Evolutionary conservation across 2,113 vertebrate species (phyloP), one percentile per base, ranked within the genome.

Genomic region (Dendrocopos noguchii): DNA sequence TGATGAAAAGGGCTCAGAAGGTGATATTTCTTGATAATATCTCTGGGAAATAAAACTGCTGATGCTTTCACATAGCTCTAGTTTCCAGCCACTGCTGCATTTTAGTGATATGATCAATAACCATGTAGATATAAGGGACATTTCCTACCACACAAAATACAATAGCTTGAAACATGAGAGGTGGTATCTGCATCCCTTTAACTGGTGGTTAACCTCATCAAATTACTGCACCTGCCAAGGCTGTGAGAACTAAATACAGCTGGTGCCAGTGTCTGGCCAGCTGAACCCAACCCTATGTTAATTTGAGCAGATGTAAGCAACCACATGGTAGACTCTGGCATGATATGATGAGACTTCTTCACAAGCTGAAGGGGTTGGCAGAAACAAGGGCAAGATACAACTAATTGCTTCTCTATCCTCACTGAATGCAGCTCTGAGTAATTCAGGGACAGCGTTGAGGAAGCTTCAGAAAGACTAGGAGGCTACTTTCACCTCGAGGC

Each of bases 201-300:
- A 78, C 91, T 96, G 65, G 91, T 95, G 95, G 95, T 95, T 96
- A 96, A 96, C 94, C 93, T 95, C 94, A 95, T 78, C 1, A 6
- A 80, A 91, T 95, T 94, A 94, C 84, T 96, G 94, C 93, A 96
- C 95, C 96, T 96, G 96, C 82, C 87, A 95, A 87, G 82, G 34
- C 91, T 94, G 93, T 96, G 96, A 94, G 96, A 96, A 96, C 91
- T 87, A 94, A 96, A 96, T 94, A 95, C 95, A 96, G 89, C 84
- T 95, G 94, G 84, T 95, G 87, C 75, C 91, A 92, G 68, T 1
- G 10, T 91, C 87, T 94, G 91, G 87, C 89, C 79, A 92, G 85
- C 91, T 65, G 94, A 95, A 96, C 76, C 46, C 70, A 90, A 28
- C 64, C 72, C 85, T 88, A 39, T 90, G 94, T 90, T 94, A 93